Evolutionary conservation across 2,113 vertebrate genomes (phyloP), one percentile per base, ranked within the genome.

Genomic region (Progne subis): DNA sequence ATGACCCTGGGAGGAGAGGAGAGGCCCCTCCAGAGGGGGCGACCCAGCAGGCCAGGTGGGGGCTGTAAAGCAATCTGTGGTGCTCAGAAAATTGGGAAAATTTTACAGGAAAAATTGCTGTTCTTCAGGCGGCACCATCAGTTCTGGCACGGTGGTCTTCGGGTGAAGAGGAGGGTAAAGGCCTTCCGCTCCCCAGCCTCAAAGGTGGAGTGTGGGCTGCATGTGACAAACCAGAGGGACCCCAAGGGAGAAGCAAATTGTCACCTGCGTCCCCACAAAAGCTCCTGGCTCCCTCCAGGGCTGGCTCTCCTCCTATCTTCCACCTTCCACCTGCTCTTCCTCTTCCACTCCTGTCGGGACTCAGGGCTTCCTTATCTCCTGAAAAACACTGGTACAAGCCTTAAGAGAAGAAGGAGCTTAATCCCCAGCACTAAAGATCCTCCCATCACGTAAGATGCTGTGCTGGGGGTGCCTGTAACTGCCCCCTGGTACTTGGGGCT

Each of bases 121-220:
- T 6, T 60, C 28, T 77, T 69, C n/a, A 18, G 55, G 31, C 0
- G 0, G 43, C 6, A 4, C 5, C 26, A 8, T 57, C 1, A 8
- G 28, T 65, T 65, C 65, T 37, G 61, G 26, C 28, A 17, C 0
- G 0, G 26, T 0, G 0, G 20, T 43, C 59, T 65, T 28, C 0
- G 3, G 41, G 21, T 11, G 49, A 50, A 50, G 56, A 79, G 37
- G 20, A 46, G 9, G 18, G 50, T 53, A 29, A 74, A 52, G 46
- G 10, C 6, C 37, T 78, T 85, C 44, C 43, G 78, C 34, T 29
- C 29, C 7, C 29, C 12, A 72, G 44, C 32, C 52, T 44, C 1
- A 0, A 9, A 41, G 20, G 10, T 50, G 47, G 37, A 59, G 47
- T 10, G 8, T 4, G 3, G 55, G 46, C 41, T 56, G 29, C 1